phyloP scores from a whole-genome alignment of 2,113 vertebrate species.

The Aythya baeri region DNA sequence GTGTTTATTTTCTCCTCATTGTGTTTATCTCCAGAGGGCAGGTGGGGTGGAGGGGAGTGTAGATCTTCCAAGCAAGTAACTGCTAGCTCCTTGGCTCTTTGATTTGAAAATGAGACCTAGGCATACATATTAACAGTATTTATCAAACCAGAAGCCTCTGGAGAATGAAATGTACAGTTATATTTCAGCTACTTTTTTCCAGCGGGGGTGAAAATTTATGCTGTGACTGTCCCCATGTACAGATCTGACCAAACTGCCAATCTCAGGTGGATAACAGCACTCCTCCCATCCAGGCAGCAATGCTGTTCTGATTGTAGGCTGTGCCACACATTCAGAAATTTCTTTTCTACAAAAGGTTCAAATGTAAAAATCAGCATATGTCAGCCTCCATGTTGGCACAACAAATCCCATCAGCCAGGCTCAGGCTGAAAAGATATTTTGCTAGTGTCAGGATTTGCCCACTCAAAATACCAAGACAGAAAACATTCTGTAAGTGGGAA shows the following conservation, averaged over 20 bases:
- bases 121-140: background rate
- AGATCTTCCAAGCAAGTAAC: background rate
- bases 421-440: slow-evolving; percentile 1
- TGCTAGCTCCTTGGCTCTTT: background rate
- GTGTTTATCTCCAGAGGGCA: background rate
- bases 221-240: background rate
- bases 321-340: background rate
- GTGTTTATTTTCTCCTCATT: background rate
- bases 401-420: background rate
- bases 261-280: background rate
- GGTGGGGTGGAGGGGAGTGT: background rate
- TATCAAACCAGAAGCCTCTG: background rate
- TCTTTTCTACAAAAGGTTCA: background rate
- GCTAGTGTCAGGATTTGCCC: background rate
- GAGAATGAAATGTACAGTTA: background rate
- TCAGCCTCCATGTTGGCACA: background rate
- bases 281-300: background rate
- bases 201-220: background rate
- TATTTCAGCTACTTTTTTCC: background rate
- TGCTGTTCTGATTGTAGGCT: background rate
- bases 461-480: background rate
- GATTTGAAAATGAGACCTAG: background rate
- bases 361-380: background rate
- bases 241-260: background rate
- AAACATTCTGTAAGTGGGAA: background rate